phyloP scores from a whole-genome alignment of 2,113 vertebrate species.

The Okapia johnstoni region DNA sequence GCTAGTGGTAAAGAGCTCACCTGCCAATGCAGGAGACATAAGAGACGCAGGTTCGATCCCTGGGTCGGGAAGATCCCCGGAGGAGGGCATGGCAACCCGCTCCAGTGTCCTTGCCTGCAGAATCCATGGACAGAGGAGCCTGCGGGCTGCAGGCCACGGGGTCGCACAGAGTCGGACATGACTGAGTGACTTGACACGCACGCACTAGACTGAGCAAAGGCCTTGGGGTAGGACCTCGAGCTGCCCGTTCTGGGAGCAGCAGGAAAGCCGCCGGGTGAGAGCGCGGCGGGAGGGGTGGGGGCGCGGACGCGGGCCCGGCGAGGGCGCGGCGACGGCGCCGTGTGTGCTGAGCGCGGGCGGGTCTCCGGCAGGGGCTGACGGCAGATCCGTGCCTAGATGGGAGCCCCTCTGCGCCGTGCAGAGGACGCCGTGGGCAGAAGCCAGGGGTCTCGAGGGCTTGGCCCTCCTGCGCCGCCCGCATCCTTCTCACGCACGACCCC shows the following conservation, averaged over 20 bases:
- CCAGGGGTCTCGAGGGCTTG: neutral
- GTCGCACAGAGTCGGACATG: no score
- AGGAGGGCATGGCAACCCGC: rapidly evolving
- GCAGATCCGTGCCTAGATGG: rapidly evolving
- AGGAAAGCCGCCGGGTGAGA: rapidly evolving
- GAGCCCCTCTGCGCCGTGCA: rapidly evolving
- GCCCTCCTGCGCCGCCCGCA: neutral
- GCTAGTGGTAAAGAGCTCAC: rapidly evolving
- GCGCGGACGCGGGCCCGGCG: no score
- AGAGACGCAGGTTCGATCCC: neutral
- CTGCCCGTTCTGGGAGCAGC: neutral
- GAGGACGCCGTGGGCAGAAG: neutral
- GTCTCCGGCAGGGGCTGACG: no score
- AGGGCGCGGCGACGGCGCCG: no score
- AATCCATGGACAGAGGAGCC: neutral
- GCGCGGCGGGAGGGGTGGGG: neutral
- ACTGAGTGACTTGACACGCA: no score
- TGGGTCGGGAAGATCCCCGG: neutral
- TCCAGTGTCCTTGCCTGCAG: rapidly evolving
- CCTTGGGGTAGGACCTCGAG: neutral
- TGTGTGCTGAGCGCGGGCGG: no score
- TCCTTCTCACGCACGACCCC: neutral
- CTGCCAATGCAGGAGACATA: neutral
- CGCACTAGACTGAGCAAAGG: rapidly evolving
- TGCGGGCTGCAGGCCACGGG: neutral